Percentiles rank a stretch among this genome's conserved stretches.
Conservation (phyloP, 2,888 invertebrate genomes). For the Silvanus unidentatus region DNA sequence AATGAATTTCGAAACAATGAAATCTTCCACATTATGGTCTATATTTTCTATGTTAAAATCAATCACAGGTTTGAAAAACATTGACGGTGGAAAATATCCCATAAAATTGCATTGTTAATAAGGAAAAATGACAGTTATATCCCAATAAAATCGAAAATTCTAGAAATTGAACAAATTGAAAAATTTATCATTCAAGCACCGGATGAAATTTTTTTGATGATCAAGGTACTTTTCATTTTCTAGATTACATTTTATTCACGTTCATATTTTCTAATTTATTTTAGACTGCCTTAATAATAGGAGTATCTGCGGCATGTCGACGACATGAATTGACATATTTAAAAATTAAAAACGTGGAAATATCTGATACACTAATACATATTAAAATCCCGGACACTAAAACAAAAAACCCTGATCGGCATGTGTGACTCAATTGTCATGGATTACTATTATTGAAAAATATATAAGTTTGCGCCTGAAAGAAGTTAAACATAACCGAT, state of each 20-base stretch:
- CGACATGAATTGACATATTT: constrained; percentile 4
- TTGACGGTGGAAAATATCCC: constrained; percentile 4
- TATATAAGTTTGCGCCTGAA: constrained; percentile 3
- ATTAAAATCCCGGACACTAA: constrained; percentile 8
- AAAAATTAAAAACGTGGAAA: constrained; percentile 7
- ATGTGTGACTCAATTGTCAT: constrained; percentile 2
- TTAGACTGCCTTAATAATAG: constrained; percentile 7
- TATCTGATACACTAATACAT: constrained; percentile 8
- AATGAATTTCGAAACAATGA: constrained; percentile 2
- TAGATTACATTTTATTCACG: neutral
- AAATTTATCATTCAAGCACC: constrained; percentile 7
- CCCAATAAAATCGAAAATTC: constrained; percentile 10
- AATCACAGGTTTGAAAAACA: constrained; percentile 8
- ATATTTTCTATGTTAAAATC: constrained; percentile 12
- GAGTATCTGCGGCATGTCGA: constrained; percentile 10
- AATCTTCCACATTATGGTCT: constrained; percentile 11
- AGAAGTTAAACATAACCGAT: neutral
- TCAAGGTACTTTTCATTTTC: constrained; percentile 5
- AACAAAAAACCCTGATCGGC: constrained; percentile 3
- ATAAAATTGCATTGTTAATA: constrained; percentile 10
- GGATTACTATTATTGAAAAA: constrained; percentile 6
- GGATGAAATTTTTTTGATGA: constrained; percentile 7
- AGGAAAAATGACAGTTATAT: constrained; percentile 11
- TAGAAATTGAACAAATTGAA: constrained; percentile 9
- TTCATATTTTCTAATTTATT: neutral